A percentile compares a stretch with the other conserved stretches of the same genome.
These are phyloP conservation scores for Neoascia interrupta DNA, from an alignment of 2,888 invertebrate species.

Conservation along the genomic window DNA sequence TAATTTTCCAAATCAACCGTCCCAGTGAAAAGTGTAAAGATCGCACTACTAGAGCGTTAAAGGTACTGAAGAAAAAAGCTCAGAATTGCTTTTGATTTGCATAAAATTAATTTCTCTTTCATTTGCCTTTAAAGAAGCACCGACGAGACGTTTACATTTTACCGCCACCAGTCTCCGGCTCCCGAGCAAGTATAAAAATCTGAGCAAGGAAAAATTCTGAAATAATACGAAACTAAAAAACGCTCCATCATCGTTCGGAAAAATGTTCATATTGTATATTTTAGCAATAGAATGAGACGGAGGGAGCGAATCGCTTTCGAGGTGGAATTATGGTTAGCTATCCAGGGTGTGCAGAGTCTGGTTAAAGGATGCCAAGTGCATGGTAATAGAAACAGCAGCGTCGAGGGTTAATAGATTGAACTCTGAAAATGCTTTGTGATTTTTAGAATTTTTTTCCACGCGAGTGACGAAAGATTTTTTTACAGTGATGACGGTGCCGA, in stretches of 20 bases:
- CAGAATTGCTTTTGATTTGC: slow-evolving; percentile 59
- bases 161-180: background rate
- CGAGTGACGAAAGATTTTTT: background rate
- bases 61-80: slow-evolving; percentile 12
- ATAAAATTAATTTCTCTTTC: slow-evolving; percentile 52
- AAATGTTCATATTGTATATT: slow-evolving; percentile 45
- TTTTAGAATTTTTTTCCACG: slow-evolving; percentile 11
- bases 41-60: slow-evolving; percentile 2
- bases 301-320: slow-evolving; percentile 7
- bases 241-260: slow-evolving; percentile 45
- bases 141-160: background rate
- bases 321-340: slow-evolving; percentile 18
- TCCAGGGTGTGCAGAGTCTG: background rate
- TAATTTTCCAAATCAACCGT: slow-evolving; percentile 56
- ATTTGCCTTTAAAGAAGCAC: slow-evolving; percentile 9
- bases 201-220: background rate
- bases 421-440: slow-evolving; percentile 39
- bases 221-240: slow-evolving; percentile 3
- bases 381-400: slow-evolving; percentile 35
- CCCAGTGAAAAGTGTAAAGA: slow-evolving; percentile 28
- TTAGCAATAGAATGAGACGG: slow-evolving; percentile 20
- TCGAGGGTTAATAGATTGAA: slow-evolving; percentile 59
- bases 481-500: background rate
- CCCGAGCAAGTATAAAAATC: slow-evolving; percentile 12
- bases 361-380: slow-evolving; percentile 31